These are phyloP conservation scores for Cydia pomonella DNA, from an alignment of 1,140 invertebrate genomes.

Conservation along the genomic window DNA sequence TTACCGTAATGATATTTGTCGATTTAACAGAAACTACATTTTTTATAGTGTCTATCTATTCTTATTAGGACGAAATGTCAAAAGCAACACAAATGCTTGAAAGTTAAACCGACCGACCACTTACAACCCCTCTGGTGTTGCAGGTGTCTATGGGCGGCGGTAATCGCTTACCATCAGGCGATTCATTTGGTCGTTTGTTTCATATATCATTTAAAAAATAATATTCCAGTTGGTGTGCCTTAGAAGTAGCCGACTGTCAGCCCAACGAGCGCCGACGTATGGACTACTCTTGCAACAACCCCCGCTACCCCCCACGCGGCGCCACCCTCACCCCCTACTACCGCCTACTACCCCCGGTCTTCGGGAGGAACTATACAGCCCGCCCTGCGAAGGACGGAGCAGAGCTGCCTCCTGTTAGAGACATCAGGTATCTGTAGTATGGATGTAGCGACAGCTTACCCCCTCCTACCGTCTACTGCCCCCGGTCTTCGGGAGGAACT, in stretches of 20 bases:
- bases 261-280: conserved; percentile 43
- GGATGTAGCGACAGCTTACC: no score
- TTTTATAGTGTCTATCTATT: no score
- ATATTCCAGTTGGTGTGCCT: conserved; percentile 33
- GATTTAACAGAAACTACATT: no score
- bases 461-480: conserved; percentile 41
- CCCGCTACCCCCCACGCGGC: conserved; percentile 42
- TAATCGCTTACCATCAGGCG: no score
- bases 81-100: no score
- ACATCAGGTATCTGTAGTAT: not conserved
- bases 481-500: conserved; percentile 38
- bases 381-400: conserved; percentile 38
- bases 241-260: conserved; percentile 35
- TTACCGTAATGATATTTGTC: no score
- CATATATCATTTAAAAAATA: no score
- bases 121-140: no score
- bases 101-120: no score
- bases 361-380: conserved; percentile 38
- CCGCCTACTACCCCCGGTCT: conserved; percentile 37
- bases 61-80: no score
- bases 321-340: conserved; percentile 41
- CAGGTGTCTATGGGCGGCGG: no score
- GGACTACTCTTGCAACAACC: conserved; percentile 48
- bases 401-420: conserved; percentile 34
- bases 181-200: no score